A percentile compares a stretch with the other conserved stretches of the same genome.
Evolutionary conservation across 1,140 invertebrate species (phyloP).

Genomic region (Carcinoscorpius rotundicauda): DNA sequence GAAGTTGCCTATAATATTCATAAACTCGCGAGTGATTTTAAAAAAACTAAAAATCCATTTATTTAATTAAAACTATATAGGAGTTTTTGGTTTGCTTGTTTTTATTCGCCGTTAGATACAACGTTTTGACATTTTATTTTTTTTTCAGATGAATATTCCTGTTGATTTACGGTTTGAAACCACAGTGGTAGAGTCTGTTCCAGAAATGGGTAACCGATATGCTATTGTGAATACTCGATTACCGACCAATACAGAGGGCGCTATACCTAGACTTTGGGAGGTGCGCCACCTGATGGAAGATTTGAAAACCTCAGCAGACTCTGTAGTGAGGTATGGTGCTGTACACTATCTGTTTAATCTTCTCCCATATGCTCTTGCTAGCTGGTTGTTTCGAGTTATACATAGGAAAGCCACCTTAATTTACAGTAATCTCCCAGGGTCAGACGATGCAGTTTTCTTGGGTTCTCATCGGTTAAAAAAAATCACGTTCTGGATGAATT

Average conservation of each 20-base stretch:
- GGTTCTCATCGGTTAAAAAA: slow-evolving; percentile 36
- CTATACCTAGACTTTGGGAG: slow-evolving; percentile 47
- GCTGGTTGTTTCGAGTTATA: slow-evolving; percentile 24
- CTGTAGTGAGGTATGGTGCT: slow-evolving; percentile 39
- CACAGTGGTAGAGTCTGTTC: slow-evolving; percentile 22
- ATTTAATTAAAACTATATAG: too few relatives aligned
- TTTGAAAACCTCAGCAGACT: slow-evolving; percentile 39
- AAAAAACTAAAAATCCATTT: too few relatives aligned
- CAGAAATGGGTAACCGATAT: slow-evolving; percentile 34
- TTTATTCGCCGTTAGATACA: too few relatives aligned
- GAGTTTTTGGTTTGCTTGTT: too few relatives aligned
- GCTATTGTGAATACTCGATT: slow-evolving; percentile 35
- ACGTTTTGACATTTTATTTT: not conserved
- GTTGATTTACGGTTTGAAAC: slow-evolving; percentile 36
- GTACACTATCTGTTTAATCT: slow-evolving; percentile 33
- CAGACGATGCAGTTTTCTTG: slow-evolving; percentile 32
- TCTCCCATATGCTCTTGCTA: slow-evolving; percentile 26
- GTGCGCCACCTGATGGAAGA: slow-evolving; percentile 39
- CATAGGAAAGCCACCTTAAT: slow-evolving; percentile 31
- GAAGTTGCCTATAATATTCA: too few relatives aligned
- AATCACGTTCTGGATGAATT: slow-evolving; percentile 38
- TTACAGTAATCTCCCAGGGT: slow-evolving; percentile 40
- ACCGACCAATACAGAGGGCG: slow-evolving; percentile 42
- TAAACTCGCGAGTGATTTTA: too few relatives aligned
- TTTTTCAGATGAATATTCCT: slow-evolving; percentile 34